A percentile compares a stretch with the other conserved stretches of the same genome.
phyloP scores from a whole-genome alignment of 2,888 invertebrate species.

The Drosophila affinis region DNA sequence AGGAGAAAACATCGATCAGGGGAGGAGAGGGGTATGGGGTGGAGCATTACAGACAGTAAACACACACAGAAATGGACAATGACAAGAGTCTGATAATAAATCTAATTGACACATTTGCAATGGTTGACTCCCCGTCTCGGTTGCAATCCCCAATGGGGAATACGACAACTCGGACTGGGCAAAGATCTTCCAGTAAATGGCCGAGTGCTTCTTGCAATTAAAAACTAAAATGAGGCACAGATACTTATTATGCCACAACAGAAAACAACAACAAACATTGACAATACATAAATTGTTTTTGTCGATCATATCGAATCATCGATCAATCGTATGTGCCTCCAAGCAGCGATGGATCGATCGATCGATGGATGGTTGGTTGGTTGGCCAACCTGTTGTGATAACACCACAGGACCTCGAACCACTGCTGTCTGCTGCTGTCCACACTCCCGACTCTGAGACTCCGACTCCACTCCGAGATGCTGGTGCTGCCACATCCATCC shows the following conservation, averaged over 20 bases:
- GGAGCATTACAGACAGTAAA: conserved; percentile 17
- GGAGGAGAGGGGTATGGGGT: not conserved
- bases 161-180: not conserved
- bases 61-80: conserved; percentile 43
- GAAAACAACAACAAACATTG: conserved; percentile 44
- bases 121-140: conserved; percentile 50
- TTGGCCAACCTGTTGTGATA: conserved; percentile 61
- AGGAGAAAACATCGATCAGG: not conserved
- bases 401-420: conserved; percentile 62
- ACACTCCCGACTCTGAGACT: conserved; percentile 60
- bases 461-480: not conserved
- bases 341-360: conserved; percentile 48
- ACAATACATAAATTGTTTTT: conserved; percentile 72
- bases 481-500: conserved; percentile 19
- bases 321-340: conserved; percentile 21
- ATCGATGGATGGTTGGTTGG: conserved; percentile 51
- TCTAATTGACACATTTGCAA: conserved; percentile 84
- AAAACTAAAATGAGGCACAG: not conserved
- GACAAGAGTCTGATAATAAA: conserved; percentile 81
- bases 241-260: conserved; percentile 2
- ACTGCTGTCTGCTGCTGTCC: conserved; percentile 80
- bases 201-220: not conserved
- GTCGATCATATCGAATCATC: conserved; percentile 75
- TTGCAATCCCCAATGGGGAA: conserved; percentile 6
- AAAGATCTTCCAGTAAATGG: conserved; percentile 1